Conservation (phyloP, 2,113 vertebrate species). For the Brevimyrus niger region DNA sequence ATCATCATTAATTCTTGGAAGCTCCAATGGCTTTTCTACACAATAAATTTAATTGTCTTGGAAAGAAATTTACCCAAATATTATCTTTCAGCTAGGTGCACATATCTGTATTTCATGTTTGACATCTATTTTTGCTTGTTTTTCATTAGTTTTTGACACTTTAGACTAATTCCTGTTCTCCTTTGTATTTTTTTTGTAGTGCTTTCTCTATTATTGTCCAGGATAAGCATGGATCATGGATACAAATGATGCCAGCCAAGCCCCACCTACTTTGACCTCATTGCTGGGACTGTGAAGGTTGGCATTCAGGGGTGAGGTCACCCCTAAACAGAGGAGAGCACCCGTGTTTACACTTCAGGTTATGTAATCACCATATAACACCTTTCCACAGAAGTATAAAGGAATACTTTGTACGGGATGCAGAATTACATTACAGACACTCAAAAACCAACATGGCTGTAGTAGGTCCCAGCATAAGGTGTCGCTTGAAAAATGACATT, state of each 20-base stretch:
- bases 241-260: not conserved
- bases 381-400: not conserved
- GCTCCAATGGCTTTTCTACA: not conserved
- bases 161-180: not conserved
- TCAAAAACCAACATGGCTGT: not conserved
- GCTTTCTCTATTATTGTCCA: not conserved
- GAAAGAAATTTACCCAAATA: not conserved
- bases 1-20: not conserved
- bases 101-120: not conserved
- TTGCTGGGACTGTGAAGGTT: not conserved
- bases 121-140: not conserved
- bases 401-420: not conserved
- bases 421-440: not conserved
- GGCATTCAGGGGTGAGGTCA: not conserved
- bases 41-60: not conserved
- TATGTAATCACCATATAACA: not conserved
- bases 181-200: not conserved
- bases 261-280: not conserved
- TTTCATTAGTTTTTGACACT: not conserved
- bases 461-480: too few relatives aligned
- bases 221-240: not conserved
- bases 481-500: not conserved
- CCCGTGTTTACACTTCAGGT: not conserved
- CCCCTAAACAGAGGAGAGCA: not conserved
- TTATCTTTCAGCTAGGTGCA: not conserved